Percentiles rank a stretch among this genome's conserved stretches.
Evolutionary conservation across 2,888 invertebrate species (phyloP).

Genomic region (Harmothoe impar): DNA sequence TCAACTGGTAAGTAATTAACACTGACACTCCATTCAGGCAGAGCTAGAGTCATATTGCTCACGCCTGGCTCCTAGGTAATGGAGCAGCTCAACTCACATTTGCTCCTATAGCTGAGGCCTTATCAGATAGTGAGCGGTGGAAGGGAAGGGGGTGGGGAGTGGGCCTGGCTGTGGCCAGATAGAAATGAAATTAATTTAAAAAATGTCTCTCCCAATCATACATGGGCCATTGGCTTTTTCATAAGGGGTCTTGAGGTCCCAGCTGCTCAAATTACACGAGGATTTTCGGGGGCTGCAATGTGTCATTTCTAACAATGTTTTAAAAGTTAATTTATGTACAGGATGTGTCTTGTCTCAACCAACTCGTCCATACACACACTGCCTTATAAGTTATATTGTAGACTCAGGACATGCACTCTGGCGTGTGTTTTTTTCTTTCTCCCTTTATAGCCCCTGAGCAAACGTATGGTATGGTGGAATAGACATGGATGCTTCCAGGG

Average conservation of each 20-base stretch:
- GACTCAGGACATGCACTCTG: no score
- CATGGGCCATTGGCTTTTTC: neutral
- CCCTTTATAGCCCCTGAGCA: no score
- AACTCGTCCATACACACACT: no score
- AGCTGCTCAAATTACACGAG: no score
- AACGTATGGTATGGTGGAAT: no score
- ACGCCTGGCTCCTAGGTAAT: neutral
- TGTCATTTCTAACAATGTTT: no score
- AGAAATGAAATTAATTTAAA: neutral
- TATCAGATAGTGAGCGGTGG: neutral
- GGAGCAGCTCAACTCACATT: neutral
- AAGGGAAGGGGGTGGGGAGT: neutral
- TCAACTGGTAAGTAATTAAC: constrained; percentile 39
- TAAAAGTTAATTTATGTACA: no score
- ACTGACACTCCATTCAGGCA: constrained; percentile 9
- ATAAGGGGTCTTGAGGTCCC: neutral
- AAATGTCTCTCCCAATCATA: constrained; percentile 29
- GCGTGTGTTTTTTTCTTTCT: no score
- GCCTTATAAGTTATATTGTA: no score
- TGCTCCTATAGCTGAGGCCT: neutral
- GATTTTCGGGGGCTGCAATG: no score
- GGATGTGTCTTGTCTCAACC: no score
- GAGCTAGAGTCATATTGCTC: constrained; percentile 18
- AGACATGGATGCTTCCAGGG: no score
- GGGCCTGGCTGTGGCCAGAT: neutral